phyloP scores from a whole-genome alignment of 2,797 vertebrate species.

The Enteromius unitaeniatus region DNA sequence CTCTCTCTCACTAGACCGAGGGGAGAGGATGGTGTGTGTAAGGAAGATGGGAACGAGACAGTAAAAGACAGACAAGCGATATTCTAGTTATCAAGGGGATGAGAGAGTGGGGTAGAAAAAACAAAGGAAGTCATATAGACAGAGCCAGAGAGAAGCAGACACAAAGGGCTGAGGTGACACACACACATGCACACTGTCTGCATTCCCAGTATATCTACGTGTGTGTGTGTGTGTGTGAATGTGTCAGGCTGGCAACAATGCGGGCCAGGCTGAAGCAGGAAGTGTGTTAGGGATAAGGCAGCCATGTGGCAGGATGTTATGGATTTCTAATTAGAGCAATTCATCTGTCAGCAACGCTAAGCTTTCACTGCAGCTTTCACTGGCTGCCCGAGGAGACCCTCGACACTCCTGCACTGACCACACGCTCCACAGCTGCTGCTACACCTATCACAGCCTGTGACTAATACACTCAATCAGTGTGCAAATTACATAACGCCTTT shows the following conservation, averaged over 20 bases:
- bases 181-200: constrained; percentile 3
- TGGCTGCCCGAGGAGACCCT: constrained; percentile 46
- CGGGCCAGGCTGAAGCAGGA: constrained; percentile 96
- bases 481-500: constrained; percentile 19
- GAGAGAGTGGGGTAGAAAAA: constrained; percentile 75
- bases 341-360: constrained; percentile 98
- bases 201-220: constrained; percentile 34
- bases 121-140: constrained; percentile 81
- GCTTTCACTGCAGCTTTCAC: constrained; percentile 91
- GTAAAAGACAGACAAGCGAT: constrained; percentile 38
- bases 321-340: constrained; percentile 99
- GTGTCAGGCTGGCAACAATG: constrained; percentile 77
- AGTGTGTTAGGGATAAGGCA: constrained; percentile 97
- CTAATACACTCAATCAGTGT: constrained; percentile 22
- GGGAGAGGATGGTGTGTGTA: constrained; percentile 50
- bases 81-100: constrained; percentile 63
- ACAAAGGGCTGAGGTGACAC: constrained; percentile 68
- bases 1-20: background rate
- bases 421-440: constrained; percentile 35
- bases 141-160: constrained; percentile 74
- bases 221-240: constrained; percentile 21
- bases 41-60: constrained; percentile 51
- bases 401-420: constrained; percentile 37
- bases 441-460: constrained; percentile 36
- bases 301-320: constrained; percentile 99